These are phyloP conservation scores for Rhizomys pruinosus DNA, from an alignment of 2,113 vertebrate genomes.

Conservation along the genomic window DNA sequence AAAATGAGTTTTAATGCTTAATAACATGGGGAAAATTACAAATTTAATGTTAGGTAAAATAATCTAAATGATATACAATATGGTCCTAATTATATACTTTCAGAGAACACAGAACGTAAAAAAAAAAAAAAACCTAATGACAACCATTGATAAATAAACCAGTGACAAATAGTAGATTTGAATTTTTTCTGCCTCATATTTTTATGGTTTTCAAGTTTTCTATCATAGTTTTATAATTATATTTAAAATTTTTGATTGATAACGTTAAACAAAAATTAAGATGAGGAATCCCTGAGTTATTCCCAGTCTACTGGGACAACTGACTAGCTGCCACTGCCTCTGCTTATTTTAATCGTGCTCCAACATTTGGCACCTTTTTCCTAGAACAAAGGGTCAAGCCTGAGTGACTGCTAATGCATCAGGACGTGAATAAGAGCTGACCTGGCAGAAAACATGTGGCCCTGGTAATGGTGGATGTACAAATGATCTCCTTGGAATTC, in stretches of 20 bases:
- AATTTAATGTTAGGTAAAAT: constrained; percentile 11
- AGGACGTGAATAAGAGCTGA: constrained; percentile 27
- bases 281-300: neutral
- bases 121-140: too few species aligned
- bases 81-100: neutral
- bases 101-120: constrained; percentile 14
- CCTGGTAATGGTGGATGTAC: neutral
- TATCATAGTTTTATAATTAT: constrained; percentile 24
- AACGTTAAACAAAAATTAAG: neutral
- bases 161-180: neutral
- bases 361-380: neutral
- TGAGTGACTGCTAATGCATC: neutral
- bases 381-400: constrained; percentile 8
- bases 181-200: neutral
- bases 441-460: neutral
- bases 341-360: neutral
- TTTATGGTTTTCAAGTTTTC: constrained; percentile 4
- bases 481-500: neutral
- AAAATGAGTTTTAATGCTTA: constrained; percentile 27
- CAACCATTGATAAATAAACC: too few species aligned
- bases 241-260: neutral
- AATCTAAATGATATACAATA: constrained; percentile 3
- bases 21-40: neutral
- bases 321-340: neutral
- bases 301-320: neutral